phyloP scores from a whole-genome alignment of 2,113 vertebrate species.

The human (Homo sapiens) region DNA sequence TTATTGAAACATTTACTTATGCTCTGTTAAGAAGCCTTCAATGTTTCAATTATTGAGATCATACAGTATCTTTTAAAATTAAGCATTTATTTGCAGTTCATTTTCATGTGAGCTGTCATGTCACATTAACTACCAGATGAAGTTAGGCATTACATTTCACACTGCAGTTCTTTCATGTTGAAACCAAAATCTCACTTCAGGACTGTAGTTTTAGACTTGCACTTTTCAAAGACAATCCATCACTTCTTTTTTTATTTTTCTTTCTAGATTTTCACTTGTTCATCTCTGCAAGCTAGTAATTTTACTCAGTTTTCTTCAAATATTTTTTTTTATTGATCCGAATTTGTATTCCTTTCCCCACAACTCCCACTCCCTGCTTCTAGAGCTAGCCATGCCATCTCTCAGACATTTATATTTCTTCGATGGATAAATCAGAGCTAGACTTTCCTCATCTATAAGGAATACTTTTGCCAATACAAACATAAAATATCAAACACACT shows the following conservation, averaged over 20 bases:
- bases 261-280: slow-evolving; percentile 13
- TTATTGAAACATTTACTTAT: slow-evolving; percentile 28
- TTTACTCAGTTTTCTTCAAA: slow-evolving; percentile 46
- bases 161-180: neutral
- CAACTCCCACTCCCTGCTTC: neutral
- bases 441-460: neutral
- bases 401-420: neutral
- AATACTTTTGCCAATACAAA: neutral
- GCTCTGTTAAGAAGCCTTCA: slow-evolving; percentile 4
- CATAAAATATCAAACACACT: slow-evolving; percentile 31
- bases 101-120: slow-evolving; percentile 55
- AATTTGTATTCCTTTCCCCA: neutral
- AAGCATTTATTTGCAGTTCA: slow-evolving; percentile 56
- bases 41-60: slow-evolving; percentile 31
- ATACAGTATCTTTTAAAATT: slow-evolving; percentile 30
- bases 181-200: slow-evolving; percentile 36
- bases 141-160: slow-evolving; percentile 48
- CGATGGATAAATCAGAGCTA: fast-evolving
- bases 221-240: slow-evolving; percentile 25
- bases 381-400: neutral
- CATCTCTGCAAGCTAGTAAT: neutral
- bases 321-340: neutral
- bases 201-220: slow-evolving; percentile 30
- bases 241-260: slow-evolving; percentile 38
- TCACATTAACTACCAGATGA: slow-evolving; percentile 54